Evolutionary conservation across 2,113 vertebrate species (phyloP).

Genomic region (Corydoras maculifer): DNA sequence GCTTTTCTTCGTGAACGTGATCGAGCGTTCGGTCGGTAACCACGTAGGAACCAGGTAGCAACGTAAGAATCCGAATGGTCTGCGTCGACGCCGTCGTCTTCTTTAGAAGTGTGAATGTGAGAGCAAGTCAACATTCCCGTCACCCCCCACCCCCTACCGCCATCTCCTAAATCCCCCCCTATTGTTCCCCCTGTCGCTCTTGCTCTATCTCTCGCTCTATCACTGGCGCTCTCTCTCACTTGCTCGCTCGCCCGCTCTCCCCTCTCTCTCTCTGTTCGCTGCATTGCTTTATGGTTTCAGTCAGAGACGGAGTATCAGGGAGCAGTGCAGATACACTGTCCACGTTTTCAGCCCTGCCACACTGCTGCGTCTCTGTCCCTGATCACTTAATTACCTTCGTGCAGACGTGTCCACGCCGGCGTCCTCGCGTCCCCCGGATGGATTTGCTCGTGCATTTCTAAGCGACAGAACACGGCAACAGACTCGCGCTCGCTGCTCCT

Average conservation of each 20-base stretch:
- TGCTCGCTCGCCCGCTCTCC: conserved; percentile 22
- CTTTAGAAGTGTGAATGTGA: conserved; percentile 6
- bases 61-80: not conserved
- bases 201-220: conserved; percentile 2
- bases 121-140: conserved; percentile 12
- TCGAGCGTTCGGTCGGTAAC: not conserved
- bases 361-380: conserved; percentile 8
- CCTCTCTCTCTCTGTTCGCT: conserved; percentile 4
- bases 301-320: conserved; percentile 56
- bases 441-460: conserved; percentile 66
- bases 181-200: conserved; percentile 19
- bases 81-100: not conserved
- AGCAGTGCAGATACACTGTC: conserved; percentile 41
- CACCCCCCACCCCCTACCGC: conserved; percentile 8
- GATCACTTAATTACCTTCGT: not conserved
- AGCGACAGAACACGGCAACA: conserved; percentile 39
- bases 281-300: conserved; percentile 53
- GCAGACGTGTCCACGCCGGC: not conserved
- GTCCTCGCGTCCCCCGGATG: conserved; percentile 42
- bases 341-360: conserved; percentile 43
- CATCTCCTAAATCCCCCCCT: conserved; percentile 6
- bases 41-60: not conserved
- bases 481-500: too few species aligned
- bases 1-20: not conserved
- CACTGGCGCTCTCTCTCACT: conserved; percentile 22